A percentile compares a stretch with the other conserved stretches of the same genome.
phyloP scores from a whole-genome alignment of 2,888 invertebrate genomes.

The Eupithecia inturbata region DNA sequence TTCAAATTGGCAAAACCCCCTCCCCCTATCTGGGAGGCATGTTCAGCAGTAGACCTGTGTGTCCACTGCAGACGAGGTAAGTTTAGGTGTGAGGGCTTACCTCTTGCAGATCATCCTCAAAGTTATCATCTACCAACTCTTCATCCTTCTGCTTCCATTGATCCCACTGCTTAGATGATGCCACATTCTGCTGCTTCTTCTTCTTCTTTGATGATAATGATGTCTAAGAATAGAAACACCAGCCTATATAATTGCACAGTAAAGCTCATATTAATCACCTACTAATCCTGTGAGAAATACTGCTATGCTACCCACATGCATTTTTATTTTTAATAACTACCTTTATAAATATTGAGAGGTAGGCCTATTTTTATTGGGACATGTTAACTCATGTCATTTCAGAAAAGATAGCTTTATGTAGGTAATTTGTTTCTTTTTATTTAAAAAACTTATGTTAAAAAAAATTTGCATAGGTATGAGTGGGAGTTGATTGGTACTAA shows the following conservation, averaged over 20 bases:
- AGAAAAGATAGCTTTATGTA: no score
- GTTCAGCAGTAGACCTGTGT: not conserved
- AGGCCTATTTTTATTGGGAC: no score
- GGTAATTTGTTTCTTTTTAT: no score
- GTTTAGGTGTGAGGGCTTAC: slow-evolving; percentile 71
- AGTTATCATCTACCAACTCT: slow-evolving; percentile 86
- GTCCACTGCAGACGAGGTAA: not conserved
- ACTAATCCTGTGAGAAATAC: not conserved
- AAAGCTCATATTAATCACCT: not conserved
- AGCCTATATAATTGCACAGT: not conserved
- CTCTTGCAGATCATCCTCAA: slow-evolving; percentile 84
- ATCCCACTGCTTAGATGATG: slow-evolving; percentile 87
- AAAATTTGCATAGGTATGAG: not conserved
- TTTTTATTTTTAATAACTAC: no score
- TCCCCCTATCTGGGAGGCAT: not conserved
- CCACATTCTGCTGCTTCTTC: slow-evolving; percentile 71
- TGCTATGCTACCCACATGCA: not conserved
- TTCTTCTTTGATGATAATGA: slow-evolving; percentile 67
- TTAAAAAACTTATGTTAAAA: no score
- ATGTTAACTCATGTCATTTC: no score
- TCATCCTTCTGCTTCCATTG: slow-evolving; percentile 89
- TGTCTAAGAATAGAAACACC: slow-evolving; percentile 47
- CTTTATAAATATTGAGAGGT: no score
- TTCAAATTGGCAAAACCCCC: not conserved
- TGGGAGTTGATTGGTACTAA: not conserved